These are phyloP conservation scores for Drosophila longiperda DNA, from an alignment of 2,888 invertebrate genomes.

Conservation along the genomic window DNA sequence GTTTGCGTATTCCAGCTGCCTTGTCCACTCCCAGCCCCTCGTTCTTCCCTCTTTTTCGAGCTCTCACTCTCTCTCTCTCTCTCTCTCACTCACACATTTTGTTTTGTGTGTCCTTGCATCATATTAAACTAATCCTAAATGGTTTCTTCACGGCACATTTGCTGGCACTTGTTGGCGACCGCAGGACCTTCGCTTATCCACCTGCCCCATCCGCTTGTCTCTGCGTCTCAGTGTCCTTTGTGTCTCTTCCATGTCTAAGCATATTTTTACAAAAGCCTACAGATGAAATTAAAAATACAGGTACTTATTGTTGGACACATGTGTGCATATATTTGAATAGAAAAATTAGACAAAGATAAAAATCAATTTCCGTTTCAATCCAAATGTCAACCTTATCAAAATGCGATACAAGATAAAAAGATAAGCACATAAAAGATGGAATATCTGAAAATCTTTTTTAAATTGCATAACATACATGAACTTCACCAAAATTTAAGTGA, in stretches of 20 bases:
- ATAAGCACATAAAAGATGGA: slow-evolving; percentile 3
- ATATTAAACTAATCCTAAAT: slow-evolving; percentile 84
- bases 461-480: neutral
- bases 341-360: neutral
- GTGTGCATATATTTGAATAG: slow-evolving; percentile 7
- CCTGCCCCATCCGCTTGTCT: neutral
- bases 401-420: slow-evolving; percentile 43
- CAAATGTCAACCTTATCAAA: slow-evolving; percentile 26
- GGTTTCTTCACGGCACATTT: slow-evolving; percentile 84
- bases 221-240: neutral
- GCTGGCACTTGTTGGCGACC: slow-evolving; percentile 61
- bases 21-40: slow-evolving; percentile 56
- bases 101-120: slow-evolving; percentile 61
- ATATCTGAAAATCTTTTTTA: neutral
- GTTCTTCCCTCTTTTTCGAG: neutral
- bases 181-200: slow-evolving; percentile 14
- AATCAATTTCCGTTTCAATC: neutral
- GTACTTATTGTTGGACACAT: neutral
- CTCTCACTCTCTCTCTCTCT: neutral
- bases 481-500: neutral
- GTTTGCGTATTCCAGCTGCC: slow-evolving; percentile 83
- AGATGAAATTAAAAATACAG: slow-evolving; percentile 45
- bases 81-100: neutral
- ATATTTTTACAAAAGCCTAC: slow-evolving; percentile 34
- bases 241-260: slow-evolving; percentile 29